Base-by-base conservation (phyloP, 2,113 vertebrate species). In the Hippolais icterina region DNA sequence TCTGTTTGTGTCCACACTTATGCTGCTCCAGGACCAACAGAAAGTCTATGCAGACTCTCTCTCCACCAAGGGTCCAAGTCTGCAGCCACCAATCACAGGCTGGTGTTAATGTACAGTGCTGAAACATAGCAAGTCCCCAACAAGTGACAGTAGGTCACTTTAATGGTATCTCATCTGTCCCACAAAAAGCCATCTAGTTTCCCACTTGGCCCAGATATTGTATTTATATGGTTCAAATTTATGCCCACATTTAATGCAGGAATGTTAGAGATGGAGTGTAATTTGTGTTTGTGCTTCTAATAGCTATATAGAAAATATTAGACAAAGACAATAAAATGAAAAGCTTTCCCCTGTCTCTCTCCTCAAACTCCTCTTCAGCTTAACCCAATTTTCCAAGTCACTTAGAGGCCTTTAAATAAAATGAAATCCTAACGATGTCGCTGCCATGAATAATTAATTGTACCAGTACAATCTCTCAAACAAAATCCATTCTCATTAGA, bases 361-460 rank as follows among this genome's bases (percentile, higher is more conserved):
- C 94, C 94, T 95, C 94, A 98, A 98, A 97, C 97, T 98, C 97
- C 88, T 97, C 93, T 96, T 95, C 87, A 85, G 94, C 93, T 97
- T 99, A 99, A 99, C 98, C 98, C 97, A 99, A 99, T 99, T 99
- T 99, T 97, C 97, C 95, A 97, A 98, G 98, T 98, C 97, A 98
- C 98, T 98, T 98, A 98, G 97, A 98, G 98, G 97, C 97, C 97
- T 96, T 96, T 97, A 98, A 98, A 98, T 97, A 97, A 99, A 99
- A 99, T 99, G 98, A 99, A 98, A 98, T 97, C 97, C 98, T 98
- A 98, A 99, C 97, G 98, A 99, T 98, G 99, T 98, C 87, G 89
- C 98, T 99, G 98, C 98, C 99, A 99, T 99, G 99, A 99, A 99
- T 99, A 99, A 99, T 99, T 99, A 99, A 99, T 99, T 98, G 98